These are phyloP conservation scores for Pristionchus mayeri DNA, from an alignment of 2,888 invertebrate species.

Conservation along the genomic window DNA sequence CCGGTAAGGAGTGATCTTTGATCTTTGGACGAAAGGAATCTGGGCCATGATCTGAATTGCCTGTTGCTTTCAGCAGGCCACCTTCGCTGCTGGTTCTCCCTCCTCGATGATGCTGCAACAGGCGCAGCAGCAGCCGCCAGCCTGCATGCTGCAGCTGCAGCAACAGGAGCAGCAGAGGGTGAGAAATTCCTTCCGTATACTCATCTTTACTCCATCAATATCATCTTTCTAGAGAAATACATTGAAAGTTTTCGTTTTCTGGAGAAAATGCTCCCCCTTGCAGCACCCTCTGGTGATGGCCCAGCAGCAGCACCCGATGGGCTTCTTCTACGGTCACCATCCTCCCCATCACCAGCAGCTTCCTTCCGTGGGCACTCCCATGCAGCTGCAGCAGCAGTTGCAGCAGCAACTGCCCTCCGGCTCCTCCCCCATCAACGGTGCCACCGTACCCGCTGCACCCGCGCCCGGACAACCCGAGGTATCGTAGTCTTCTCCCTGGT, in stretches of 20 bases:
- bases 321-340: neutral
- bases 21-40: neutral
- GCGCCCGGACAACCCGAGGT: slow-evolving; percentile 46
- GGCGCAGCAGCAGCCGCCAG: slow-evolving; percentile 21
- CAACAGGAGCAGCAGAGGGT: slow-evolving; percentile 34
- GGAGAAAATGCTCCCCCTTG: neutral
- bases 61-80: no score
- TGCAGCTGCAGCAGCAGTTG: neutral
- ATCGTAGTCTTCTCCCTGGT: neutral
- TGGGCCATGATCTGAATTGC: slow-evolving; percentile 22
- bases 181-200: neutral
- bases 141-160: slow-evolving; percentile 46
- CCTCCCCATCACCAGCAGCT: neutral
- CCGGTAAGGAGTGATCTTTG: slow-evolving; percentile 38
- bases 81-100: slow-evolving; percentile 36
- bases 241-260: neutral
- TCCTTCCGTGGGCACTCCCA: neutral
- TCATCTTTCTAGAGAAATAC: neutral
- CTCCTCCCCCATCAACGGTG: slow-evolving; percentile 29
- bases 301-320: slow-evolving; percentile 29
- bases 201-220: neutral
- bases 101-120: slow-evolving; percentile 8
- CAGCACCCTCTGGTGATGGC: slow-evolving; percentile 5
- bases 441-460: slow-evolving; percentile 36
- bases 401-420: neutral